Evolutionary conservation across 2,888 invertebrate genomes (phyloP).

Genomic region (Temnothorax ravouxi): DNA sequence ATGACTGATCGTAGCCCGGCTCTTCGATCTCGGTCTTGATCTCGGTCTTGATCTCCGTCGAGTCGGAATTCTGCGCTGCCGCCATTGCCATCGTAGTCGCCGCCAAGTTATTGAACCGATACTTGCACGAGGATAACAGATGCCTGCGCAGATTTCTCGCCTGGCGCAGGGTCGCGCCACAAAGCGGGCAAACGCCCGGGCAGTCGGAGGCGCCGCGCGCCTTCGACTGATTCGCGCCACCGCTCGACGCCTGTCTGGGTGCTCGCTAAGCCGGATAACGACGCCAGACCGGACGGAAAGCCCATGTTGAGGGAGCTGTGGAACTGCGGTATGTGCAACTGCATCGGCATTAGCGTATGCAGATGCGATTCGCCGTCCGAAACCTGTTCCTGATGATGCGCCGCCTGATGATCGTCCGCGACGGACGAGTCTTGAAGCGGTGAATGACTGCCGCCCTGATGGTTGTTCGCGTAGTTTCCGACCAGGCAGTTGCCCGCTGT

Average conservation of each 20-base stretch:
- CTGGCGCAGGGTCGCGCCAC: constrained; percentile 88
- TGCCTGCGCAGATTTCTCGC: constrained; percentile 89
- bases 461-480: constrained; percentile 77
- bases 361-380: constrained; percentile 81
- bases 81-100: background rate
- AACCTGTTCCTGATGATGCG: constrained; percentile 78
- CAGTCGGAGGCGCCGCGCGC: constrained; percentile 89
- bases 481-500: constrained; percentile 81
- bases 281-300: constrained; percentile 68
- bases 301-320: constrained; percentile 81
- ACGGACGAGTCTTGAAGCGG: constrained; percentile 75
- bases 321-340: constrained; percentile 84
- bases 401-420: constrained; percentile 73
- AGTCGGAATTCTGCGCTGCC: constrained; percentile 58
- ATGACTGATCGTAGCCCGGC: constrained; percentile 73
- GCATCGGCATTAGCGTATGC: constrained; percentile 84
- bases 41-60: constrained; percentile 82
- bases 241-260: constrained; percentile 56
- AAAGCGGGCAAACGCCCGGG: constrained; percentile 89
- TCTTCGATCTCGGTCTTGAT: constrained; percentile 83
- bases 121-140: constrained; percentile 86
- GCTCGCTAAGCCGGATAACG: constrained; percentile 61
- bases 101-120: constrained; percentile 82
- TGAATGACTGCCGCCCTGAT: constrained; percentile 75
- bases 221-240: constrained; percentile 84